These are phyloP conservation scores for Cynopterus brachyotis DNA, from an alignment of 2,113 vertebrate genomes.

Conservation along the genomic window DNA sequence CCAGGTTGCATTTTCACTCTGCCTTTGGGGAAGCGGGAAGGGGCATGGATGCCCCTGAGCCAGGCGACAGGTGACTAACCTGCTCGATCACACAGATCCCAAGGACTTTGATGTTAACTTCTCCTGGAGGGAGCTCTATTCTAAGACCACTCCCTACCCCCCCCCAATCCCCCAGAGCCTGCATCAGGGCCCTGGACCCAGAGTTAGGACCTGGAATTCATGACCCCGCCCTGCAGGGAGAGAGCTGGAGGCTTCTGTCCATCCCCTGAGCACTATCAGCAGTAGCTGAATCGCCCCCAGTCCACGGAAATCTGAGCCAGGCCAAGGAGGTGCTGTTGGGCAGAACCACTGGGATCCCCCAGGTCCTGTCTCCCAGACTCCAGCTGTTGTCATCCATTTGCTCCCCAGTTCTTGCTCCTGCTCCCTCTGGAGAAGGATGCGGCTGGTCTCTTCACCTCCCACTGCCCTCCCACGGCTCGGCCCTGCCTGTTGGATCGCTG, in stretches of 20 bases:
- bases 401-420: neutral
- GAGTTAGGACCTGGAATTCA: neutral
- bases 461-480: neutral
- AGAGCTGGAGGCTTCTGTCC: neutral
- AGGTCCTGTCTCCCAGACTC: neutral
- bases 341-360: neutral
- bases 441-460: neutral
- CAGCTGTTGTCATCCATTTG: no score
- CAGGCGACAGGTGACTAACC: neutral
- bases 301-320: neutral
- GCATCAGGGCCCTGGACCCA: neutral
- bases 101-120: neutral
- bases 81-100: neutral
- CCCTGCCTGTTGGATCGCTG: neutral
- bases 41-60: neutral
- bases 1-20: neutral
- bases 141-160: neutral
- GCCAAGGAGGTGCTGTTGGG: neutral
- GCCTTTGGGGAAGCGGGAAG: neutral
- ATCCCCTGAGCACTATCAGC: neutral
- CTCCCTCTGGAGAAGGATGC: neutral
- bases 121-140: neutral
- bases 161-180: rapidly evolving
- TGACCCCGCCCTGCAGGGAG: neutral
- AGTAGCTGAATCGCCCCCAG: neutral